phyloP scores from a whole-genome alignment of 2,888 invertebrate species.

The Tyria jacobaeae region DNA sequence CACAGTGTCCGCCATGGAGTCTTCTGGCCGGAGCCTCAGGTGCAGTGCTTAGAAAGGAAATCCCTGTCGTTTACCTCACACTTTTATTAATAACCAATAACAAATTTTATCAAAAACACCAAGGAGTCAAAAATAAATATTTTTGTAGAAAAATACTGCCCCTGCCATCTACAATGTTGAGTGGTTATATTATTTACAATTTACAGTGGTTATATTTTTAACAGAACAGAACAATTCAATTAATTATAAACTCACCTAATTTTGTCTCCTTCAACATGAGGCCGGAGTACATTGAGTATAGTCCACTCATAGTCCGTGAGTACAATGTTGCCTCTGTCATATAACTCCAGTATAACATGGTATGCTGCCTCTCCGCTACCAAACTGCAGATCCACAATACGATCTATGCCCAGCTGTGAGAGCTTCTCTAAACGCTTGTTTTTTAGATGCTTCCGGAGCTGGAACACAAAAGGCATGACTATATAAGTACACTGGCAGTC shows the following conservation, averaged over 20 bases:
- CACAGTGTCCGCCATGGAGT: too few relatives aligned
- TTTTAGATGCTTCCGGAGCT: slow-evolving; percentile 98
- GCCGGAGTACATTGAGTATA: slow-evolving; percentile 96
- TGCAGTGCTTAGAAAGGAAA: too few relatives aligned
- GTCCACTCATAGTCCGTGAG: slow-evolving; percentile 96
- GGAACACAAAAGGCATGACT: slow-evolving; percentile 49
- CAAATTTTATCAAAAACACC: too few relatives aligned
- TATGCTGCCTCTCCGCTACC: slow-evolving; percentile 97
- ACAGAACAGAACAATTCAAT: too few relatives aligned
- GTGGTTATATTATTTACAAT: too few relatives aligned
- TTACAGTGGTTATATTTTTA: too few relatives aligned
- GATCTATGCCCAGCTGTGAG: slow-evolving; percentile 95
- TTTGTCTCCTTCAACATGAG: slow-evolving; percentile 96
- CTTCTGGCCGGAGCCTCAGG: too few relatives aligned
- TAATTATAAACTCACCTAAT: slow-evolving; percentile 82
- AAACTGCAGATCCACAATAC: slow-evolving; percentile 98
- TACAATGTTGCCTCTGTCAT: slow-evolving; percentile 98
- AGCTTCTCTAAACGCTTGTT: slow-evolving; percentile 97
- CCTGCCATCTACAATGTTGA: too few relatives aligned
- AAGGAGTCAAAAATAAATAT: too few relatives aligned
- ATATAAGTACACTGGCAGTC: background rate
- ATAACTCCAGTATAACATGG: slow-evolving; percentile 97
- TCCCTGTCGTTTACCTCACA: too few relatives aligned
- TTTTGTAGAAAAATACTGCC: too few relatives aligned
- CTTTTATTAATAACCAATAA: too few relatives aligned